Base-by-base conservation (phyloP, 1,140 invertebrate species). In the Antheraea mylitta region DNA sequence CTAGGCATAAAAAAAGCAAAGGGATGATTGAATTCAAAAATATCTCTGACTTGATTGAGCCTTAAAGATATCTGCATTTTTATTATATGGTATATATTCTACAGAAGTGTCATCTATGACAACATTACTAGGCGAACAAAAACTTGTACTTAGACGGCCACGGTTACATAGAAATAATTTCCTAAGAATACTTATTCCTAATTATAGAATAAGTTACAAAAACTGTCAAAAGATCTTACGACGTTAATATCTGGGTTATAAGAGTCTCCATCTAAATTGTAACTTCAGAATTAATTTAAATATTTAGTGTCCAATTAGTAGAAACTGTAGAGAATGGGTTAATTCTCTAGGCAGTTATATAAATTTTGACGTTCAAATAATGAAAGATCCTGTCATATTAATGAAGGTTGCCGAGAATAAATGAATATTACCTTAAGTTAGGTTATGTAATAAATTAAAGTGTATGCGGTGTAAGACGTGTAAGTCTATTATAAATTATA, bases 291-390 rank as follows among this genome's bases (percentile, higher is more conserved):
- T 53, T 53, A 53, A 53, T 53, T 53, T 53, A 16, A 53, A 53
- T 53, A 53, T 53, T 53, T 53, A 53, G 45, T 53, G 45, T 16
- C 45, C 45, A 53, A 53, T 53, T 53, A 53, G 45, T 53, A 53
- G 9, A 53, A 53, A 53, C 45, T 53, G 45, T 53, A 53, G 45
- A 13, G 45, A 53, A 53, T 13, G 45, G 45, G 45, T 53, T 53
- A 53, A 53, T 53, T 53, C 45, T 53, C 45, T 13, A 13, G 45
- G 45, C 45, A 53, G 45, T 53, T 16, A 53, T 53, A 53, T 53
- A 53, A 7, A 53, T 53, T 53, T n/a, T 53, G 45, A 53, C 45
- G 45, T 53, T 53, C 45, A n/a, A 53, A 53, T 53, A 53, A 53
- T 53, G 45, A n/a, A 53, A 53, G 45, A 13, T 53, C 45, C 45